Base-by-base conservation (phyloP, 2,113 vertebrate species). In the Aldabrachelys gigantea region DNA sequence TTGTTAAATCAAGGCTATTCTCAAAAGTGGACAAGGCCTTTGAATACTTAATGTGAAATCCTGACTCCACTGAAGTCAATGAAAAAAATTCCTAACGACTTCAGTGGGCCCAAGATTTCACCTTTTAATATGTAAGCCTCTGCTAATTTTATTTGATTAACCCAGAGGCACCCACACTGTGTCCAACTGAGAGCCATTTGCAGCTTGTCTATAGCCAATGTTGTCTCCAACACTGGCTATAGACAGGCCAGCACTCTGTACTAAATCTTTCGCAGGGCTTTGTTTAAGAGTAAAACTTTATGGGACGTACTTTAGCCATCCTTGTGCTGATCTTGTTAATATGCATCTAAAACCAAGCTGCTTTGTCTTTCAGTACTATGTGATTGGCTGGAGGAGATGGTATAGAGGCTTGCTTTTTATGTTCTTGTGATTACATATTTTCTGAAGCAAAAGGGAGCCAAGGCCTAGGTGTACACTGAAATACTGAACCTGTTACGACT, bases 401-500 rank as follows among this genome's bases (percentile, higher is more conserved):
- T 72, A 38, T 52, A 44, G 0, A 0, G 65, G 75, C 6, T 24
- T 89, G 57, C 44, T 41, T 25, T 24, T 76, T 49, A 75, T 50
- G 11, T 2, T 86, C 24, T 47, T 78, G 11, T 78, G 75, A 24
- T 27, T 44, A 47, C 82, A 2, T 56, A 1, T 75, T 56, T 75
- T 72, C 76, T 69, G 87, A 69, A 80, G 44, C 53, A 82, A 19
- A 80, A 86, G 56, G 85, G 80, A 62, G 62, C 53, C 57, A 35
- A 22, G 22, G 72, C 56, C 22, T 22, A 53, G 83, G 5, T 84
- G 75, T 84, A 10, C 7, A 56, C n/a, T 6, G 41, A 53, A 50
- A 47, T 38, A 44, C 75, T 85, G 94, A 95, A 88, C 29, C 4
- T 80, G 84, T 87, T 53, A 59, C 78, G 5, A 54, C 41, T 47